Percentiles rank a stretch among this genome's conserved stretches.
phyloP scores from a whole-genome alignment of 2,113 vertebrate species.

The Reinhardtius hippoglossoides region DNA sequence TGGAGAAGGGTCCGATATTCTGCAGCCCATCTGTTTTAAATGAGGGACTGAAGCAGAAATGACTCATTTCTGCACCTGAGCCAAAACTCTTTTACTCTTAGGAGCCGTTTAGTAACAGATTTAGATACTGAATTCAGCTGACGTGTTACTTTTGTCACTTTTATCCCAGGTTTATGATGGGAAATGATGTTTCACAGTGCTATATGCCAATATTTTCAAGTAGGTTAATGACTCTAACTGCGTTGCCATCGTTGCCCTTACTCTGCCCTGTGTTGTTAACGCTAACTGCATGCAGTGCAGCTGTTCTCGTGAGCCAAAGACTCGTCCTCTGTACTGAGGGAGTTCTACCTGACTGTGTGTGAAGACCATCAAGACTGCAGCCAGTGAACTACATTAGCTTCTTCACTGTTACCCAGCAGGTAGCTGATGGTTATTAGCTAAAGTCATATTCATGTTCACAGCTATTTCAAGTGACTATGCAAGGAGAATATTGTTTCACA shows the following conservation, averaged over 20 bases:
- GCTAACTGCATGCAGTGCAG: conserved; percentile 35
- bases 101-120: conserved; percentile 22
- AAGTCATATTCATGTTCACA: conserved; percentile 41
- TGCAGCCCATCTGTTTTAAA: too few species aligned
- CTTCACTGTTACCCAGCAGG: conserved; percentile 46
- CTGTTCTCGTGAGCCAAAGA: conserved; percentile 51
- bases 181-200: conserved; percentile 13
- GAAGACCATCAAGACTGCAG: conserved; percentile 63
- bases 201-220: conserved; percentile 38
- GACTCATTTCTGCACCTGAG: conserved; percentile 41
- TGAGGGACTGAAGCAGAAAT: conserved; percentile 9
- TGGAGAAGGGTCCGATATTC: conserved; percentile 21
- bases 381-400: conserved; percentile 32
- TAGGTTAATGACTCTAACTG: conserved; percentile 27
- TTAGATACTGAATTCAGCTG: conserved; percentile 25
- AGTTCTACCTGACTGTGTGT: conserved; percentile 63
- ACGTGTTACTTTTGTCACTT: conserved; percentile 19
- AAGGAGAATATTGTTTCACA: conserved; percentile 38
- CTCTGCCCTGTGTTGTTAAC: conserved; percentile 20
- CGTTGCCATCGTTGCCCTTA: conserved; percentile 20
- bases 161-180: conserved; percentile 22
- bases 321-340: conserved; percentile 32
- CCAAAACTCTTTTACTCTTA: conserved; percentile 31
- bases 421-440: conserved; percentile 45
- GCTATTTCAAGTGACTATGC: conserved; percentile 51